phyloP scores from a whole-genome alignment of 2,797 vertebrate genomes.

The Coregonus sp. region DNA sequence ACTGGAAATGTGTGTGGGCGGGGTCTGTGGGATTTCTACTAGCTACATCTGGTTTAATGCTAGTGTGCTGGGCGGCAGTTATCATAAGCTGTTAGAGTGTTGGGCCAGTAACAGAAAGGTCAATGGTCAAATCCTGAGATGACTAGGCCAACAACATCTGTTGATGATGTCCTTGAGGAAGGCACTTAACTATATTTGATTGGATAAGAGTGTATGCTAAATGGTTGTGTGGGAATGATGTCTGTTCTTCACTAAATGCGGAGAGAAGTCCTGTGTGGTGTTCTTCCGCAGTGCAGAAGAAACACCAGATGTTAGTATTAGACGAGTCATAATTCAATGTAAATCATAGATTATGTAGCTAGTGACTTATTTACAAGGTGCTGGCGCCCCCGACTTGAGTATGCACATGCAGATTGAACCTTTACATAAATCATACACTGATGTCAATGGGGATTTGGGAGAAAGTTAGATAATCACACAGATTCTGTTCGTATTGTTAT shows the following conservation, averaged over 20 bases:
- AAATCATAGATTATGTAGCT: background rate
- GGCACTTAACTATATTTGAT: no score
- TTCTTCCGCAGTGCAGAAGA: conserved; percentile 1
- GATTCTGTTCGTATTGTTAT: no score
- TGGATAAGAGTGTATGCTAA: no score
- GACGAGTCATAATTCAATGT: background rate
- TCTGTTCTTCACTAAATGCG: no score
- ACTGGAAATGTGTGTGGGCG: conserved; percentile 25
- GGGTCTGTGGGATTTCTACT: background rate
- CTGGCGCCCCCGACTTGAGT: background rate
- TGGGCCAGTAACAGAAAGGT: no score
- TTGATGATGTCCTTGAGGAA: no score
- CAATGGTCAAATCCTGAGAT: no score
- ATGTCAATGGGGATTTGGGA: background rate
- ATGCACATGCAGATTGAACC: background rate
- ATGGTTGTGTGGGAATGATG: conserved; percentile 3
- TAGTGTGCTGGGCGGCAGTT: background rate
- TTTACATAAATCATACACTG: background rate
- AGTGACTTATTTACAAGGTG: background rate
- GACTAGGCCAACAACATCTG: no score
- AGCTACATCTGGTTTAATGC: background rate
- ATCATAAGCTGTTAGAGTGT: background rate
- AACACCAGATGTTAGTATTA: background rate
- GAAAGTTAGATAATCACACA: background rate
- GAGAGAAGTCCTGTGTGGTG: conserved; percentile 10